A percentile compares a stretch with the other conserved stretches of the same genome.
Evolutionary conservation across 2,113 vertebrate genomes (phyloP).

Genomic region (Gasterosteus nipponicus): DNA sequence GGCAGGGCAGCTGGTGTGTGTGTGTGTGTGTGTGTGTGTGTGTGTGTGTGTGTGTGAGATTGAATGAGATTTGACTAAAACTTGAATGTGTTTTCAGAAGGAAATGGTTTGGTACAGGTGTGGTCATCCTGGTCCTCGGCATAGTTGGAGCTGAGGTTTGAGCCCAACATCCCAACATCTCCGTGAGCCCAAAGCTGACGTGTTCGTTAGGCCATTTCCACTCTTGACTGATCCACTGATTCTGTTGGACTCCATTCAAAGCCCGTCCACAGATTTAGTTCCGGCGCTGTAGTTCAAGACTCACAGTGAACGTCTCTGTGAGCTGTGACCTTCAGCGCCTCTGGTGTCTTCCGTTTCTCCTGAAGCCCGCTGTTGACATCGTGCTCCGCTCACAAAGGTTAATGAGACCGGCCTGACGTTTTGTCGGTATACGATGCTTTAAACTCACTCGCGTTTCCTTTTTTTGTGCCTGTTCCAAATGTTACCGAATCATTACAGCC

Average conservation of each 20-base stretch:
- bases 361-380: not conserved
- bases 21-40: too few relatives aligned
- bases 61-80: too few relatives aligned
- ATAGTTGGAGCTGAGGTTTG: not conserved
- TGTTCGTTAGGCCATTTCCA: too few relatives aligned
- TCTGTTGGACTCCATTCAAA: not conserved
- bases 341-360: not conserved
- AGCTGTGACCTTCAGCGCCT: not conserved
- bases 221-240: not conserved
- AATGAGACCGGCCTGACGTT: not conserved
- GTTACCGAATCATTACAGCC: slow-evolving; percentile 15
- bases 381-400: slow-evolving; percentile 22
- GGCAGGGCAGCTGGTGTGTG: not conserved
- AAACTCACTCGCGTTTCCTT: not conserved
- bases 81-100: not conserved
- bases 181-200: too few relatives aligned
- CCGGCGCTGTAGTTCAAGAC: not conserved
- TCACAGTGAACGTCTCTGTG: not conserved
- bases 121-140: not conserved
- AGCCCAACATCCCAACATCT: not conserved
- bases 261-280: not conserved
- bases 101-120: not conserved
- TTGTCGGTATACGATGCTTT: not conserved
- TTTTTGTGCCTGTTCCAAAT: not conserved
- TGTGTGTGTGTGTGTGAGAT: too few relatives aligned